Conservation (phyloP, 2,888 invertebrate species). For the Chymomyza amoena region DNA sequence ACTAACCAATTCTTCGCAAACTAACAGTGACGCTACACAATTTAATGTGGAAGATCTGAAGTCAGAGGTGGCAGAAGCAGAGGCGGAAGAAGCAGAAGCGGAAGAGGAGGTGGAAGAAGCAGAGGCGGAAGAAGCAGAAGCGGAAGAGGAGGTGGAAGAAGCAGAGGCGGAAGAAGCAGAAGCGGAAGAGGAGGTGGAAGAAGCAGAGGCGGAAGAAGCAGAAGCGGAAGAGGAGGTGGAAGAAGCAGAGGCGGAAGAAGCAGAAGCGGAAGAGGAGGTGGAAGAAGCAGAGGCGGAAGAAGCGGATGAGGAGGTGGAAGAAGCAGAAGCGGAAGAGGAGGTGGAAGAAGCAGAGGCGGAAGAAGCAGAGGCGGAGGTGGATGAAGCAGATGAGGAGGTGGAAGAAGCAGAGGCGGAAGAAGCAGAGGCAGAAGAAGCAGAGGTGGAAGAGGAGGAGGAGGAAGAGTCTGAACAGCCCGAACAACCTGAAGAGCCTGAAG, state of each 20-base stretch:
- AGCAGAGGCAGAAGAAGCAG: neutral
- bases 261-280: neutral
- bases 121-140: neutral
- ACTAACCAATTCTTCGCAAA: neutral
- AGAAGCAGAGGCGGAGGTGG: neutral
- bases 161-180: neutral
- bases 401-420: neutral
- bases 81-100: neutral
- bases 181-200: neutral
- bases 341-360: neutral
- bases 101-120: too few species aligned
- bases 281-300: neutral
- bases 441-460: neutral
- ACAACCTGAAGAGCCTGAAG: neutral
- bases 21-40: neutral
- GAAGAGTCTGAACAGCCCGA: neutral
- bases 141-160: neutral
- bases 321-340: too few species aligned
- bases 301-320: too few species aligned
- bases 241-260: neutral
- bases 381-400: too few species aligned
- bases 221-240: neutral
- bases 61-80: neutral
- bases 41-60: neutral
- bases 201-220: neutral